Conservation (phyloP, 2,888 invertebrate genomes). For the Halictus ligatus region DNA sequence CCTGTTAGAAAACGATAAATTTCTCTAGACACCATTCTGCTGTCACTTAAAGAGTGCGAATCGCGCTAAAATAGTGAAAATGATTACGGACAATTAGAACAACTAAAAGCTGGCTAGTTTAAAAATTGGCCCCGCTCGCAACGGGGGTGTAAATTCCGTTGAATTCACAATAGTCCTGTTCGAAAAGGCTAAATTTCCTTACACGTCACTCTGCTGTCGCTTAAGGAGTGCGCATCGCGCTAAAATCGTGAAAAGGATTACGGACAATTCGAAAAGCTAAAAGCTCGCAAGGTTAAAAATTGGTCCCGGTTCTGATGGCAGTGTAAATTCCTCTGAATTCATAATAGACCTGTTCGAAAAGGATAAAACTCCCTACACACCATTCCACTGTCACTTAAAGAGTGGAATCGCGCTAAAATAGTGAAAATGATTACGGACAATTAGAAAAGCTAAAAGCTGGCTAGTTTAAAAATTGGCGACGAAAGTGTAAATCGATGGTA, state of each 20-base stretch:
- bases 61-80: background rate
- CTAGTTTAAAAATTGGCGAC: background rate
- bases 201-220: no score
- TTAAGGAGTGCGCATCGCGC: background rate
- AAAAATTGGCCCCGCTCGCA: background rate
- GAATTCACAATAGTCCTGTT: no score
- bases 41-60: background rate
- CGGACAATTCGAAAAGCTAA: background rate
- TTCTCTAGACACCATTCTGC: no score
- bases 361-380: no score
- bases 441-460: background rate
- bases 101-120: background rate
- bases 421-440: background rate
- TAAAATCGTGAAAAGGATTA: background rate
- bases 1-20: no score
- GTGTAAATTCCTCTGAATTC: background rate
- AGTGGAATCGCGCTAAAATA: background rate
- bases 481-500: slow-evolving; percentile 29
- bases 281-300: background rate
- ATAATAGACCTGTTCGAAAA: no score
- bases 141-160: slow-evolving; percentile 1
- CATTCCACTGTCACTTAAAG: no score
- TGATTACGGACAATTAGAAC: background rate
- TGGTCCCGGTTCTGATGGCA: background rate
- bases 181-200: no score